phyloP scores from a whole-genome alignment of 2,888 invertebrate species.

The Erpobdella octoculata region DNA sequence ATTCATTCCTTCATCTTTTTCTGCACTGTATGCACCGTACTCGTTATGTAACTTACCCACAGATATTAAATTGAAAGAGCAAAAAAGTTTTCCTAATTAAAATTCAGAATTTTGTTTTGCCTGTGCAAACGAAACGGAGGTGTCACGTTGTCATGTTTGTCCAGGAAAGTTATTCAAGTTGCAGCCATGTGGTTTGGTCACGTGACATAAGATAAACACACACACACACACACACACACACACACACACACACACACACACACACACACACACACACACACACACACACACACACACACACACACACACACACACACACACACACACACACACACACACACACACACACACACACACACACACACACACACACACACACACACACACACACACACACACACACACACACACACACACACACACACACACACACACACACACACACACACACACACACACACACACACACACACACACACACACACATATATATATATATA shows the following conservation, averaged over 20 bases:
- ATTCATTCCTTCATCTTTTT: too few species aligned
- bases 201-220: too few species aligned
- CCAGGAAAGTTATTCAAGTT: too few species aligned
- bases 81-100: too few species aligned
- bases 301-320: not conserved
- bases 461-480: not conserved
- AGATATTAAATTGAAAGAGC: too few species aligned
- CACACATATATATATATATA: too few species aligned
- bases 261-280: not conserved
- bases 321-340: not conserved
- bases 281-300: not conserved
- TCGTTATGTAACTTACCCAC: too few species aligned
- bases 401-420: not conserved
- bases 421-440: not conserved
- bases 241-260: not conserved
- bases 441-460: not conserved
- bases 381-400: not conserved
- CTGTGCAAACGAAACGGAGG: too few species aligned
- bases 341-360: not conserved
- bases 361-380: not conserved
- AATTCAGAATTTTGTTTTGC: too few species aligned
- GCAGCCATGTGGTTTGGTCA: too few species aligned
- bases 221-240: not conserved
- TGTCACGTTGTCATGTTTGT: too few species aligned
- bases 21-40: too few species aligned